Base-by-base conservation (phyloP, 1,140 invertebrate species). In the Drosophila persimilis region DNA sequence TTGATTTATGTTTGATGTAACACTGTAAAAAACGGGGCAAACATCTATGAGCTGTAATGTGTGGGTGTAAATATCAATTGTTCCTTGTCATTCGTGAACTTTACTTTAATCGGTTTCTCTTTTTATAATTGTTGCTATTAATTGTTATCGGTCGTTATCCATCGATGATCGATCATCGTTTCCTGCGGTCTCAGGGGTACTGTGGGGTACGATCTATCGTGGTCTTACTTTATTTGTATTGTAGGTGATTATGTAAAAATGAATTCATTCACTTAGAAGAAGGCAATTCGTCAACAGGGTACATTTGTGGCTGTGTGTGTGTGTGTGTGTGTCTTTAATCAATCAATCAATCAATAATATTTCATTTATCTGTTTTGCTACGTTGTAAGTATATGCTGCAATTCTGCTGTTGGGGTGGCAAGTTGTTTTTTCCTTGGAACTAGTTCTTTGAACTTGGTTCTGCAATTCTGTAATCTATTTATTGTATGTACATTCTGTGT, bases 211-310 rank as follows among this genome's bases (percentile, higher is more conserved):
- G 31, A 35, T 35, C 29, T 63, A 51, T 50, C 58, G 39, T 67
- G 55, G 43, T 46, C 77, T 57, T 50, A 59, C 58, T 58, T 66
- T 73, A 63, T 67, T 88, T 88, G 83, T 86, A 86, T 86, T 83
- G 63, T 88, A 83, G 83, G 83, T 88, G 83, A 86, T 86, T 78
- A 83, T 84, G 64, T 71, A 70, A 71, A 71, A 69, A 71, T 71
- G 52, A 62, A 65, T 61, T 56, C 53, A 57, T 66, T 55, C 51
- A 62, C 69, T 63, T 80, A 80, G 62, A 85, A 80, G 48, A 85
- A 85, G 80, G 80, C 80, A 80, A 85, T 80, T 67, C 78, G 80
- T 85, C 66, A 80, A 84, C 80, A 84, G 80, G 80, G 80, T 84
- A 84, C 80, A 76, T 80, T 60, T 63, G 74, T 84, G 71, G 64